Base-by-base conservation (phyloP, 2,888 invertebrate genomes). In the Bombylius discolor region DNA sequence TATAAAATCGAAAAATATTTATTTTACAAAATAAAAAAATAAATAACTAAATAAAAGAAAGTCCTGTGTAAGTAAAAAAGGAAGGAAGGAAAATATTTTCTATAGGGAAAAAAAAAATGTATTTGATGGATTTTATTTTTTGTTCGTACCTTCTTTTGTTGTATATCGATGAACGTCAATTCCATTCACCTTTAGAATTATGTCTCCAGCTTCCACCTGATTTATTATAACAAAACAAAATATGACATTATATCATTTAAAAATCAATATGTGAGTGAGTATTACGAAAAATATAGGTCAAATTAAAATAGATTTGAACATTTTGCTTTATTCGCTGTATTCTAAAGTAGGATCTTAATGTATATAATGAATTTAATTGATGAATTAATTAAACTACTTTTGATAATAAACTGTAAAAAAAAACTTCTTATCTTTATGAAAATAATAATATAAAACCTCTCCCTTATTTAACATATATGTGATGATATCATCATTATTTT, bases 201-300 rank as follows among this genome's bases (percentile, higher is more conserved):
- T 87, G 79, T 93, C 93, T 67, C 93, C 93, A 69, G 92, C 89
- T 81, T 93, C 90, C 70, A 93, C 86, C 93, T 93, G 82, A 13
- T 45, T 64, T 82, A 82, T 61, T 67, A 70, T 66, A 66, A 64
- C 65, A 60, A 65, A 64, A 53, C 50, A 53, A 36, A 57, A 51
- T 57, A 53, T 42, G 42, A 48, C 48, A 53, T 42, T 33, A 52
- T 44, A 32, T 14, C 36, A 51, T 45, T 49, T 5, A 50, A 50
- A 33, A 32, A 34, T 32, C 32, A 8, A 42, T 36, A 23, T 23
- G 23, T 23, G 2, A n/a, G n/a, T n/a, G n/a, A n/a, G n/a, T n/a
- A n/a, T n/a, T n/a, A n/a, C 23, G 23, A 49, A 34, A 48, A 5
- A 33, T 32, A 9, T 32, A n/a, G 14, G 14, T 47, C 14, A 14